Conservation (phyloP, 2,797 vertebrate genomes). For the Lacerta bilineata region DNA sequence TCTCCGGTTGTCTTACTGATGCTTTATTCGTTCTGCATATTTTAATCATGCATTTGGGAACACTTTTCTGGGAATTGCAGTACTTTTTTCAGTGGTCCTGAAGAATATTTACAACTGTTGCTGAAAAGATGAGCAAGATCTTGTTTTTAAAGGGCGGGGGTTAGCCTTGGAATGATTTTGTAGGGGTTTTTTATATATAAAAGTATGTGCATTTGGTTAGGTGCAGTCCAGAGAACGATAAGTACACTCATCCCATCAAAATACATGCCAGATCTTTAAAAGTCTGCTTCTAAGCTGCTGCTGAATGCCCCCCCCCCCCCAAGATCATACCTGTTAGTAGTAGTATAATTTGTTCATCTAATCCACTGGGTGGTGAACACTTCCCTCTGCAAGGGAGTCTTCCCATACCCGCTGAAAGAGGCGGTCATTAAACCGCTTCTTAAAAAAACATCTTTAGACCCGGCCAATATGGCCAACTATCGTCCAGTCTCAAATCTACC, state of each 20-base stretch:
- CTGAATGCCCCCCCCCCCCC: no score
- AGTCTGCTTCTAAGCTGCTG: neutral
- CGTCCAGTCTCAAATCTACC: no score
- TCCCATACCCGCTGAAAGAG: no score
- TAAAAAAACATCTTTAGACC: no score
- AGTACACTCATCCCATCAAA: neutral
- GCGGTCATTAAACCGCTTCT: no score
- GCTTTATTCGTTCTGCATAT: neutral
- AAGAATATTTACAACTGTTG: conserved; percentile 13
- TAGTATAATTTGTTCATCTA: neutral
- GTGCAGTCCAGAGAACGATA: neutral
- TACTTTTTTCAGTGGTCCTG: neutral
- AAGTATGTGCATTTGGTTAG: neutral
- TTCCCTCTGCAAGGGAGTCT: no score
- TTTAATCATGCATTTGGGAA: conserved; percentile 1
- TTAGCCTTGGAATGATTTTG: neutral
- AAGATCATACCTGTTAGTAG: neutral
- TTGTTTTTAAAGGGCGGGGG: neutral
- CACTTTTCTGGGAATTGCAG: neutral
- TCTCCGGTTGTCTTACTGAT: conserved; percentile 7
- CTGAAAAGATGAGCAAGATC: neutral
- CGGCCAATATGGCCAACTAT: no score
- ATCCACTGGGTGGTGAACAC: no score
- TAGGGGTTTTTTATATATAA: neutral
- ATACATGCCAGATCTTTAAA: neutral